phyloP scores from a whole-genome alignment of 2,113 vertebrate species.

The Corythaixoides concolor region DNA sequence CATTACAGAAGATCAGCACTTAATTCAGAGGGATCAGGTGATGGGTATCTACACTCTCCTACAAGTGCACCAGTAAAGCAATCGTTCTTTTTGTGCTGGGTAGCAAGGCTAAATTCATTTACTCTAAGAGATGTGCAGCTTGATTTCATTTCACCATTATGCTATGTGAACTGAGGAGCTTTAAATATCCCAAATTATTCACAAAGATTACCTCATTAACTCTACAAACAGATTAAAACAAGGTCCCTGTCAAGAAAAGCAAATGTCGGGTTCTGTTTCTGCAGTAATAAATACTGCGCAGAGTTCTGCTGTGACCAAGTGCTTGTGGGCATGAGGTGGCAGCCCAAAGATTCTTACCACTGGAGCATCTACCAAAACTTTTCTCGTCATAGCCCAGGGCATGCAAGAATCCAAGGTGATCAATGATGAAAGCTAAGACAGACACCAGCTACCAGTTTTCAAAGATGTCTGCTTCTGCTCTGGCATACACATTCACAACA shows the following conservation, averaged over 20 bases:
- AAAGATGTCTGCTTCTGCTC: background rate
- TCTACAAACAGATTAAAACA: slow-evolving; percentile 6
- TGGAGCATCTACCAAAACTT: background rate
- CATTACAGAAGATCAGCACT: background rate
- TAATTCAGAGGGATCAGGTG: background rate
- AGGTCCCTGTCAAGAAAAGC: background rate
- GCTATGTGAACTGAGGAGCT: background rate
- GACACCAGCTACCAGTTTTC: background rate
- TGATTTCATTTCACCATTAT: slow-evolving; percentile 48
- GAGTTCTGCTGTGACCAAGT: background rate
- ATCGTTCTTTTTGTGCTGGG: background rate
- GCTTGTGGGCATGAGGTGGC: no score
- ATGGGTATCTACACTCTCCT: background rate
- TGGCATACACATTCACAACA: background rate
- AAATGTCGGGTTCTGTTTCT: background rate
- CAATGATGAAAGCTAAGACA: background rate
- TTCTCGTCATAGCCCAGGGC: background rate
- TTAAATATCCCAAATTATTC: slow-evolving; percentile 56
- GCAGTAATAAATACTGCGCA: background rate
- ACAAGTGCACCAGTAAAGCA: background rate
- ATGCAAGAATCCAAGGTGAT: background rate
- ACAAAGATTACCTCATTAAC: slow-evolving; percentile 42
- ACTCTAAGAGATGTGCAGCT: background rate
- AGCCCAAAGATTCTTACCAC: background rate
- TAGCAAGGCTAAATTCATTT: background rate